These are phyloP conservation scores for Gnatocerus cornutus DNA, from an alignment of 2,888 invertebrate species.

Conservation along the genomic window DNA sequence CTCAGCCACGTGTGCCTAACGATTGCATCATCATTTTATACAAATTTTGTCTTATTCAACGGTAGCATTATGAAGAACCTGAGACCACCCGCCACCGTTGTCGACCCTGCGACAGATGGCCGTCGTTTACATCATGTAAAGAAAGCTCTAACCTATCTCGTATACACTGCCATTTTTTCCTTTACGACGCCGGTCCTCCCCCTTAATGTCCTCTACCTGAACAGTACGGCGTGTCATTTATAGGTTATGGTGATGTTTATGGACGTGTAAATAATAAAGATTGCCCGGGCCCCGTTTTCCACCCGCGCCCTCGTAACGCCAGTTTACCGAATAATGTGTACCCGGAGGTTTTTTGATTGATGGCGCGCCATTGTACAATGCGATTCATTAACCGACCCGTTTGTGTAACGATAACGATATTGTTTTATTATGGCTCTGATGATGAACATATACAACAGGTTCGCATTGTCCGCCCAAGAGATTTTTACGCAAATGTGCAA, in stretches of 20 bases:
- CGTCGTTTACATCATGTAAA: constrained; percentile 44
- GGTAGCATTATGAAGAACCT: constrained; percentile 39
- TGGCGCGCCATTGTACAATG: constrained; percentile 38
- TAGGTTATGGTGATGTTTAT: constrained; percentile 58
- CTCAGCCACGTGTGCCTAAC: constrained; percentile 34
- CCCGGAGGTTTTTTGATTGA: constrained; percentile 43
- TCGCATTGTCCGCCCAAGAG: background rate
- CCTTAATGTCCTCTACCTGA: constrained; percentile 54
- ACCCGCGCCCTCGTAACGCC: constrained; percentile 1
- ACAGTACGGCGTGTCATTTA: constrained; percentile 55
- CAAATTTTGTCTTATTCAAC: constrained; percentile 66
- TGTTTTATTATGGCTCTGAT: constrained; percentile 38
- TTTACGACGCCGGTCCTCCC: constrained; percentile 32
- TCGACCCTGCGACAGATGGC: constrained; percentile 42
- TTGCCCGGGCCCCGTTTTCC: constrained; percentile 49
- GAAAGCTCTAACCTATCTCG: constrained; percentile 38
- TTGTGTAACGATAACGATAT: constrained; percentile 42
- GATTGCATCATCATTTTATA: constrained; percentile 65
- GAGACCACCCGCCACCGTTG: constrained; percentile 29
- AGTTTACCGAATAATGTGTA: constrained; percentile 30
- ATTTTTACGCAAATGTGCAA: background rate
- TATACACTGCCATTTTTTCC: constrained; percentile 32
- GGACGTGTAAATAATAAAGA: constrained; percentile 60
- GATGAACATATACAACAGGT: constrained; percentile 10
- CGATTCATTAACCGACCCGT: constrained; percentile 45